Evolutionary conservation across 35 echinoderm and acorn worm species (phyloP), one percentile per base, ranked within the genome.

Genomic region (Chiridota heheva): DNA sequence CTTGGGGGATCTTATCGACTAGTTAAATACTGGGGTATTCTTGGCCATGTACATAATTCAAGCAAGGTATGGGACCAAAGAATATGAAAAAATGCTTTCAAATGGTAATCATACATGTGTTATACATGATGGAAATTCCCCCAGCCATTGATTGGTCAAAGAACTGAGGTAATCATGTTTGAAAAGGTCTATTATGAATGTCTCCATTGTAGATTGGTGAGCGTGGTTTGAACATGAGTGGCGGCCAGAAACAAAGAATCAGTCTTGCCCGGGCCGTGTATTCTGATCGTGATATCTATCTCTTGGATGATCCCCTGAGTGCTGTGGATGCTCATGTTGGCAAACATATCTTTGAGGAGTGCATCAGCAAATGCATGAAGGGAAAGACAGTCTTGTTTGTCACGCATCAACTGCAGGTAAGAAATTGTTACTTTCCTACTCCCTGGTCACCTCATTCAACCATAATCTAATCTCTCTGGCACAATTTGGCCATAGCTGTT

Each of bases 311-410:
- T 74, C 93, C 93, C 33, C 84, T 96, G 16, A 96, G 93, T 84
- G 93, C 93, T 22, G 93, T 96, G 13, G 93, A 96, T 63, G 88
- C 93, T 45, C 93, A 96, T 47, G 93, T 96, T 20, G 93, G 93
- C 22, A 83, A 91, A 38, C 93, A 96, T 45, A 96, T 96, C 60
- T 96, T 96, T 73, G 70, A 86, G 37, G 70, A 96, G 33, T 96
- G 83, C 46, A 90, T 96, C 71, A 77, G 67, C 36, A 78, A 77
- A 0, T 87, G 87, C 25, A 72, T 96, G n/a, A 86, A 83, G 60
- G 83, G 73, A 0, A 96, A 96, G 70, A 96, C 93, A 3, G 87
- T 96, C 0, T 26, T 96, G 46, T 96, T 96, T 87, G 88, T 96
- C 25, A 96, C 93, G 28, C 93, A 96, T 84, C 93, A 96, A 30